These are phyloP conservation scores for Acanthiza pusilla DNA, from an alignment of 2,797 vertebrate species.

Conservation along the genomic window DNA sequence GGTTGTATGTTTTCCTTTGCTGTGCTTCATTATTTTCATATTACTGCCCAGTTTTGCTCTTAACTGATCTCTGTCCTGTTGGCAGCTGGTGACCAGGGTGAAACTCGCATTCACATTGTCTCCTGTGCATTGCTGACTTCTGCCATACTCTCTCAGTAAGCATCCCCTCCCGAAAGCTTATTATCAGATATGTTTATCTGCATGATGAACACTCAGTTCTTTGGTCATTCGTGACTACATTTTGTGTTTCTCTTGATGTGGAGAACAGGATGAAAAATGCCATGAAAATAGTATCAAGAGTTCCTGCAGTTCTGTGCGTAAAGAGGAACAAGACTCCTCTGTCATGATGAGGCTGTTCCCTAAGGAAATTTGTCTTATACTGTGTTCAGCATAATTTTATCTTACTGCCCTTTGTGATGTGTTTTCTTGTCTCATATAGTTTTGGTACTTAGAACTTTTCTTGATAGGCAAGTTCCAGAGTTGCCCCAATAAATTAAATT, in stretches of 20 bases:
- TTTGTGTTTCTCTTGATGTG: neutral
- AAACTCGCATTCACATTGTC: neutral
- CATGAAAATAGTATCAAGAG: neutral
- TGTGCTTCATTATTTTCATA: neutral
- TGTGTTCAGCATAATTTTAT: neutral
- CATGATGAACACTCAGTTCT: neutral
- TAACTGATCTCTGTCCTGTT: neutral
- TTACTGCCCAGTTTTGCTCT: neutral
- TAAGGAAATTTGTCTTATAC: neutral
- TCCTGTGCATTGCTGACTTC: neutral
- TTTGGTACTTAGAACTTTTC: neutral
- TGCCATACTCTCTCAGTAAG: neutral
- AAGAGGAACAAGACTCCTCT: neutral
- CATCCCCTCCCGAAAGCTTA: neutral
- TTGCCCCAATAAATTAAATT: neutral
- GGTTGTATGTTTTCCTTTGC: conserved; percentile 3
- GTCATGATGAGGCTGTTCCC: neutral
- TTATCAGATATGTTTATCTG: neutral
- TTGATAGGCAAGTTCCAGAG: neutral
- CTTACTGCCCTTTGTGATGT: neutral
- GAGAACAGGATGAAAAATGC: neutral
- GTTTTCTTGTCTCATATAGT: neutral
- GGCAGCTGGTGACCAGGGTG: neutral
- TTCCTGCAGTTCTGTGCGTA: neutral
- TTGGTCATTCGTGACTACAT: neutral